Conservation (phyloP, 30 jellyfish, hydroid and myxozoan species). For the Phacellophora camtschatica region DNA sequence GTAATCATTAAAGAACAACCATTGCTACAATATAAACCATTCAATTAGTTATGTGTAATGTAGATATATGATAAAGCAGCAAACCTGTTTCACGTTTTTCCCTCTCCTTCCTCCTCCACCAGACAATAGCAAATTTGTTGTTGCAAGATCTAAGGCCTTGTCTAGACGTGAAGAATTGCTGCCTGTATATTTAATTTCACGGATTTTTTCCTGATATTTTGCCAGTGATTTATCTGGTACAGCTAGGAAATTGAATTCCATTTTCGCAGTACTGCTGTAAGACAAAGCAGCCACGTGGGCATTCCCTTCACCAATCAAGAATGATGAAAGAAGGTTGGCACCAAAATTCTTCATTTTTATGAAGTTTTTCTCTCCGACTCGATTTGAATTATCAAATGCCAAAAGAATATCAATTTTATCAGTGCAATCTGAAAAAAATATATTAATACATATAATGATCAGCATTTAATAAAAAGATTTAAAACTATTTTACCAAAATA, state of each 20-base stretch:
- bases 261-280: constrained; percentile 80
- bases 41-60: no score
- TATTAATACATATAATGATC: background rate
- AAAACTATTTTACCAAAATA: no score
- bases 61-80: background rate
- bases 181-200: constrained; percentile 72
- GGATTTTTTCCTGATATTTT: constrained; percentile 56
- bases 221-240: constrained; percentile 7
- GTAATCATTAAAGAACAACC: no score
- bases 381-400: constrained; percentile 82
- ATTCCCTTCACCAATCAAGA: constrained; percentile 35
- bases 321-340: constrained; percentile 53
- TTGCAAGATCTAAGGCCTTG: constrained; percentile 78
- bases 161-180: constrained; percentile 83
- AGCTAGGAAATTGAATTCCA: constrained; percentile 60
- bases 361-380: constrained; percentile 77
- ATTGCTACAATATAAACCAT: no score
- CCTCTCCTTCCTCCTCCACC: constrained; percentile 42
- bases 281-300: constrained; percentile 92
- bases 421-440: constrained; percentile 57
- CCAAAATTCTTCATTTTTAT: constrained; percentile 70
- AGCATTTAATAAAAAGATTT: background rate
- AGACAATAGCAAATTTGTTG: constrained; percentile 41
- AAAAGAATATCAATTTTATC: constrained; percentile 78
- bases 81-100: constrained; percentile 58